Conservation (phyloP, 1,140 invertebrate species). For the Drosophila bocqueti region DNA sequence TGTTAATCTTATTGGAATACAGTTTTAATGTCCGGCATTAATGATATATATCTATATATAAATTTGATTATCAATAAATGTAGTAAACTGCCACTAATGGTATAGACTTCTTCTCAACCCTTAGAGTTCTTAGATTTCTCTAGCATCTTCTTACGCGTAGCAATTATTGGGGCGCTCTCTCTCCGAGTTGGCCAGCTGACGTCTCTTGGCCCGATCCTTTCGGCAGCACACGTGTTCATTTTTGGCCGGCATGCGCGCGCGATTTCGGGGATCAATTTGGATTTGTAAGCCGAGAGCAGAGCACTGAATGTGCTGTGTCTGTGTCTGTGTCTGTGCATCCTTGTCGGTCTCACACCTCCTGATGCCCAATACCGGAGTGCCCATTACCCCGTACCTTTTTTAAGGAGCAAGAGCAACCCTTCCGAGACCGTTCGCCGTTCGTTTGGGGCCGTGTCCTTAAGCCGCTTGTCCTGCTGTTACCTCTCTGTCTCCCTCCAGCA, state of each 20-base stretch:
- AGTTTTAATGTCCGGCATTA: neutral
- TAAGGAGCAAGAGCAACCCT: slow-evolving; percentile 64
- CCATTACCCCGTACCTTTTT: slow-evolving; percentile 2
- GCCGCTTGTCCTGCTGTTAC: slow-evolving; percentile 77
- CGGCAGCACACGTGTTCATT: slow-evolving; percentile 66
- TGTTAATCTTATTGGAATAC: too few species aligned
- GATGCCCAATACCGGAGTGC: slow-evolving; percentile 13
- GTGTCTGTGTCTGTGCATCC: slow-evolving; percentile 65
- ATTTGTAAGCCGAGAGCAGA: slow-evolving; percentile 77
- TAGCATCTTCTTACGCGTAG: slow-evolving; percentile 21
- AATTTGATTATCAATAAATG: neutral
- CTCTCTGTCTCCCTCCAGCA: slow-evolving; percentile 42
- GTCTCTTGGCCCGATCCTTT: slow-evolving; percentile 21
- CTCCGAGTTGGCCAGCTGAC: slow-evolving; percentile 61
- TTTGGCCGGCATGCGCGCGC: slow-evolving; percentile 65
- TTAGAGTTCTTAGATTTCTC: slow-evolving; percentile 13
- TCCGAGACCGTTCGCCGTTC: slow-evolving; percentile 32
- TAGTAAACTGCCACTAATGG: too few species aligned
- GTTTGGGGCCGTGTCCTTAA: slow-evolving; percentile 66
- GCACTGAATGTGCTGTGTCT: slow-evolving; percentile 20
- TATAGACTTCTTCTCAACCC: slow-evolving; percentile 3
- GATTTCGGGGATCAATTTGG: slow-evolving; percentile 68
- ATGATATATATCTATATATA: neutral
- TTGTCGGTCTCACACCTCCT: slow-evolving; percentile 74
- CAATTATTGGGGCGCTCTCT: slow-evolving; percentile 32